Evolutionary conservation across 2,888 invertebrate species (phyloP).

Genomic region (Tenthredo livida): DNA sequence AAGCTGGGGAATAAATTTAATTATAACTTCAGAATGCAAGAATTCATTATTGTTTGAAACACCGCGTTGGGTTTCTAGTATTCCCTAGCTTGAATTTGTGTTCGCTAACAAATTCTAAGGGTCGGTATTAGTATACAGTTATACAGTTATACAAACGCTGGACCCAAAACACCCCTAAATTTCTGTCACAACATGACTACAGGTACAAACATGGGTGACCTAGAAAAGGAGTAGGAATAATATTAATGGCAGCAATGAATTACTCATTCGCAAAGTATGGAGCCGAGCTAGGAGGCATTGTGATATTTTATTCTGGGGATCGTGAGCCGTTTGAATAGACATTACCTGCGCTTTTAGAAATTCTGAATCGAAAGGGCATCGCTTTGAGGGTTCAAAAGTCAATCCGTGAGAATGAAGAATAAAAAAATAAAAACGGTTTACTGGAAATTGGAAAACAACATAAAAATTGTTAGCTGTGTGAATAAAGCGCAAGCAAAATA

Average conservation of each 20-base stretch:
- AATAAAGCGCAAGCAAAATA: not conserved
- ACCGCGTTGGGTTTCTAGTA: not conserved
- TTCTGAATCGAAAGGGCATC: constrained; percentile 10
- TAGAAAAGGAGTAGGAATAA: constrained; percentile 58
- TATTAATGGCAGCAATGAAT: constrained; percentile 73
- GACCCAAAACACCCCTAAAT: constrained; percentile 72
- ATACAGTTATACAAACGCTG: constrained; percentile 59
- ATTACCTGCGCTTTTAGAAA: constrained; percentile 16
- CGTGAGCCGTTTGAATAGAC: constrained; percentile 35
- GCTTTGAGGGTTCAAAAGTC: not conserved
- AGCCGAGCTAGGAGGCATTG: not conserved
- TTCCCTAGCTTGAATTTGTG: constrained; percentile 23
- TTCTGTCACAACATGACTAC: constrained; percentile 73
- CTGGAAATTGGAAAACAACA: not conserved
- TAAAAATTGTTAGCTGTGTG: not conserved
- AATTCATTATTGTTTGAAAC: constrained; percentile 45
- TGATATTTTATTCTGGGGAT: not conserved
- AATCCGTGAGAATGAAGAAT: constrained; percentile 20
- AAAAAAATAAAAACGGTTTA: not conserved
- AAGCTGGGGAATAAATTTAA: constrained; percentile 40
- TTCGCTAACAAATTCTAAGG: constrained; percentile 37
- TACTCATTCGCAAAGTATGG: constrained; percentile 58
- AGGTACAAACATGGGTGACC: constrained; percentile 56
- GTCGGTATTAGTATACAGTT: constrained; percentile 32
- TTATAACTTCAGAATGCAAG: constrained; percentile 33